Evolutionary conservation across 2,888 invertebrate genomes (phyloP), one percentile per base, ranked within the genome.

Genomic region (Crocallis elinguaria): DNA sequence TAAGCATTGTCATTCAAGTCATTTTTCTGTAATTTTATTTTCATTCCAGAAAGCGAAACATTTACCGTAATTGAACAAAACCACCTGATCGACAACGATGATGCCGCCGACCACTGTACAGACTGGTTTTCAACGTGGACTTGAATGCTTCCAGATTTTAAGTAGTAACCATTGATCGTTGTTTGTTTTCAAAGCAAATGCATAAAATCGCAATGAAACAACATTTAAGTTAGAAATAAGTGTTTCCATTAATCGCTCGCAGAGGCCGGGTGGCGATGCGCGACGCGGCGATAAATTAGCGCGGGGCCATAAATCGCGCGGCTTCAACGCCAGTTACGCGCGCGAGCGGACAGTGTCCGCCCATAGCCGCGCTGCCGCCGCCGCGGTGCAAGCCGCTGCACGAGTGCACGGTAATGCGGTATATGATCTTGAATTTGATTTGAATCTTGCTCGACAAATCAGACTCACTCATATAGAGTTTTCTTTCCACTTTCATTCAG

Each of bases 261-360:
- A 62, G 71, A 65, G 67, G 66, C 59, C 48, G 48, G 55, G 43
- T n/a, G 43, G 33, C 45, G 46, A n/a, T n/a, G n/a, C n/a, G 69
- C 29, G 49, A 49, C 55, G 67, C 46, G 49, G 49, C 55, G 64
- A 84, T 87, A 86, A 86, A 86, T 86, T 80, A 82, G 75, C 71
- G 79, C 56, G 67, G 66, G 71, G 79, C 80, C 69, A 84, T 87
- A 87, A 86, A 88, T 86, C 78, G 69, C 36, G 71, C 73, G 77
- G 64, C 70, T 75, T 75, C 75, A 77, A 65, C 75, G 74, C 67
- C 81, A 75, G 75, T 58, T 61, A 60, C 65, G 53, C 71, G 75
- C 72, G 71, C 65, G 68, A 67, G 72, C 74, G 66, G 68, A 45
- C 68, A 71, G 65, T 73, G 73, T 66, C 78, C 75, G 74, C 74